Evolutionary conservation across 2,888 invertebrate species (phyloP), one percentile per base, ranked within the genome.

Genomic region (Molanna angustata): DNA sequence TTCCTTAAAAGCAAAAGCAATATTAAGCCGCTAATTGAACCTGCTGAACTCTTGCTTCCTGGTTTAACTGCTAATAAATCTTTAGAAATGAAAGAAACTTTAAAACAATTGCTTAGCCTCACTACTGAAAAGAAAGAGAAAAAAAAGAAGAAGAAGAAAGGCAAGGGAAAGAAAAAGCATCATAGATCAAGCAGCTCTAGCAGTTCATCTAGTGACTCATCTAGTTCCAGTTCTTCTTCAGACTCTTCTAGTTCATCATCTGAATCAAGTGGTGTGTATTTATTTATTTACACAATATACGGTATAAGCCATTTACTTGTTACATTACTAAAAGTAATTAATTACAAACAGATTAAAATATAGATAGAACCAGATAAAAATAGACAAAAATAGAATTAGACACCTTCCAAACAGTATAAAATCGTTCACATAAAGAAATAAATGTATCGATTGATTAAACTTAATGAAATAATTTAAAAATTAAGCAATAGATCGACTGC

Each of bases 1-100:
- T 89, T 86, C 62, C 74, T 92, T 55, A 89, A 88, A 65, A 83
- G 84, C 49, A 89, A 89, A 65, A 72, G 71, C 9, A 73, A 76
- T 19, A 68, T 73, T 1, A 83, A 83, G 60, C 83, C 82, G 58
- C 66, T 85, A 59, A 83, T 84, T 57, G 84, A 84, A 64, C 82
- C 83, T 0, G 76, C 78, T 4, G 83, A 84, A 64, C 66, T 84
- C 20, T 65, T 82, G 11, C 66, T 85, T 51, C 84, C 85, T 4
- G 81, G 83, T 51, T 66, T 84, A 52, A 73, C 77, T 2, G 72
- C 77, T 11, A 73, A 74, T 2, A 77, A 81, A 59, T 73, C 79
- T 0, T 73, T 76, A 60, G 84, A 85, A 64, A 81, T 84, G 64
- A 83, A 84, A 59, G 85, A 85, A 62, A 82, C 84, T 1, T 66